A percentile compares a stretch with the other conserved stretches of the same genome.
phyloP scores from a whole-genome alignment of 2,797 vertebrate species.

The Tokudaia muenninki region DNA sequence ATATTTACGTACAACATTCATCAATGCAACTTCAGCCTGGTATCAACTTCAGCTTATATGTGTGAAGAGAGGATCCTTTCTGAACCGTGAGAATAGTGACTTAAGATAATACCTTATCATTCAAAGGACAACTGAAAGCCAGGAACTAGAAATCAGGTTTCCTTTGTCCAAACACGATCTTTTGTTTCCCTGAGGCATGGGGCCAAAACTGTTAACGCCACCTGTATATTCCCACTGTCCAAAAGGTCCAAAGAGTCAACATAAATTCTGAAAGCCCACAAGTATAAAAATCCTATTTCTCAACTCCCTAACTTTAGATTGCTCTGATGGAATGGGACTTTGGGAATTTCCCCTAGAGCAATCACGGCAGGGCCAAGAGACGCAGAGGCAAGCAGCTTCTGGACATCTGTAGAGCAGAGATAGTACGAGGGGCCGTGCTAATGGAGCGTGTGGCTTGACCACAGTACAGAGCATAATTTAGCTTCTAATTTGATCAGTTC shows the following conservation, averaged over 20 bases:
- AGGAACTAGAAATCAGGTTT: constrained; percentile 36
- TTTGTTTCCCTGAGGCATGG: constrained; percentile 29
- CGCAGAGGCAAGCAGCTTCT: constrained; percentile 68
- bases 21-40: constrained; percentile 6
- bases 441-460: constrained; percentile 26
- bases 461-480: constrained; percentile 70
- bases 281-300: constrained; percentile 71
- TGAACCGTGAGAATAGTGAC: not conserved
- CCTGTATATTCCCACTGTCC: constrained; percentile 56
- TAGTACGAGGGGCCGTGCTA: constrained; percentile 55
- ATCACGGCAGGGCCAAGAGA: constrained; percentile 59
- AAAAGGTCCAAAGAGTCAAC: constrained; percentile 57
- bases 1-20: constrained; percentile 25
- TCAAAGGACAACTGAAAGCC: constrained; percentile 18
- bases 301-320: constrained; percentile 73
- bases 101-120: not conserved
- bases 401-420: constrained; percentile 73
- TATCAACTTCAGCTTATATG: not conserved
- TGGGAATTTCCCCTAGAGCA: constrained; percentile 63
- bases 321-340: constrained; percentile 62
- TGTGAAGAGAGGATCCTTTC: not conserved
- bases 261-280: constrained; percentile 61
- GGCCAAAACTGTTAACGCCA: constrained; percentile 43
- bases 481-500: constrained; percentile 76
- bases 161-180: not conserved